Base-by-base conservation (phyloP, 2,113 vertebrate species). In the Trachemys scripta region DNA sequence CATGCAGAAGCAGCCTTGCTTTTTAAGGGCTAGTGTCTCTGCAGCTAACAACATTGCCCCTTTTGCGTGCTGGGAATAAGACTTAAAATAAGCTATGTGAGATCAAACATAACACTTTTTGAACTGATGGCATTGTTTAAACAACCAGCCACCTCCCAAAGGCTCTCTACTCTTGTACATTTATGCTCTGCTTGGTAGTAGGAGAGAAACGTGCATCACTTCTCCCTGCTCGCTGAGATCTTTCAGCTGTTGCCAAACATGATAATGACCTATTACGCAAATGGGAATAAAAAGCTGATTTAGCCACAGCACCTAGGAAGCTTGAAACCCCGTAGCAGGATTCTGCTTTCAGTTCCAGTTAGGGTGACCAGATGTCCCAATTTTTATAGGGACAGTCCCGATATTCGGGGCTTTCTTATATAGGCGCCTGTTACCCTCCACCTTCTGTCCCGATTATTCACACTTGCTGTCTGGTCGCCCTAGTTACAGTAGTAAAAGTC, bases 71-170 rank as follows among this genome's bases (percentile, higher is more conserved):
- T 83, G 65, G 75, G 0, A 1, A 50, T 51, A 29, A 79, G 57
- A 49, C 10, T 69, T 13, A 49, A 54, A 65, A 54, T 29, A 49
- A 78, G 53, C 53, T 1, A 1, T 16, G 76, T 2, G 0, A 0
- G 0, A 17, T 7, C 13, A 62, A 4, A 19, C 0, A 22, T 25
- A 8, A 69, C 1, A 0, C 19, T 8, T 0, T 0, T 0, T 0
- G 78, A 5, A 35, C 17, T 5, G 5, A 4, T 1, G 6, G 1
- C 20, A 38, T 29, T 42, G 17, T 93, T 92, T 49, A 80, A 92
- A 90, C 5, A 85, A 89, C 78, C 24, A 38, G 80, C 14, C 1
- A 2, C 10, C 57, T 93, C n/a, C 50, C 3, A 2, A 81, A 81
- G 22, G 42, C 79, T 24, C n/a, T n/a, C 65, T 20, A 22, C 38